Base-by-base conservation (phyloP, 2,888 invertebrate species). In the Acleris sparsana region DNA sequence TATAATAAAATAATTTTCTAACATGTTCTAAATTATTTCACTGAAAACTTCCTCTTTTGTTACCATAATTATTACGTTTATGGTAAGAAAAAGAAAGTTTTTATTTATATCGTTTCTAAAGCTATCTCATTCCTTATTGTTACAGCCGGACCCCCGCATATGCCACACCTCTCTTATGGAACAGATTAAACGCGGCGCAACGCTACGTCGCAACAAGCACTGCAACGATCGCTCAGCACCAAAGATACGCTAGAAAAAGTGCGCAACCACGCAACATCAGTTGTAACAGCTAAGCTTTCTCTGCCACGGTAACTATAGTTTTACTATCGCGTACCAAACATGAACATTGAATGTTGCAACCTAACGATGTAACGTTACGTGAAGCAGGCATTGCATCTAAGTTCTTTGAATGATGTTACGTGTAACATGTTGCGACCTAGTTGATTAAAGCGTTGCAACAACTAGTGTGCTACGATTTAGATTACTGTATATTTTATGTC, bases 131-230 rank as follows among this genome's bases (percentile, higher is more conserved):
- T 18, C 18, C 20, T 22, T 20, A 18, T 53, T 17, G 46, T 75
- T 73, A 0, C 87, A 96, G 94, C 95, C 96, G 66, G 97, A 97
- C 86, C 96, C 96, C 0, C 94, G 96, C 67, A 90, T 95, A 43
- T 96, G 96, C 76, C 96, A 97, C 87, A 97, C 97, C 73, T 97
- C 97, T 0, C 92, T 98, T n/a, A 97, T 98, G 97, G 98, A 98
- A 92, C 98, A 98, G 83, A 98, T 98, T 69, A 96, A 97, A 78
- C 94, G 96, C 70, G 98, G 98, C 65, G 97, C 97, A 18, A 95
- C 96, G 48, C 85, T 98, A 64, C 95, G 95, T 67, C 95, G 97
- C 77, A 96, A 97, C 72, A 94, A 95, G 72, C 93, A 94, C 16
- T 95, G 95, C 78, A 96, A 96, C 88, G 97, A 97, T 87, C 94